Evolutionary conservation across 2,888 invertebrate genomes (phyloP).

Genomic region (Athrips mouffetella): DNA sequence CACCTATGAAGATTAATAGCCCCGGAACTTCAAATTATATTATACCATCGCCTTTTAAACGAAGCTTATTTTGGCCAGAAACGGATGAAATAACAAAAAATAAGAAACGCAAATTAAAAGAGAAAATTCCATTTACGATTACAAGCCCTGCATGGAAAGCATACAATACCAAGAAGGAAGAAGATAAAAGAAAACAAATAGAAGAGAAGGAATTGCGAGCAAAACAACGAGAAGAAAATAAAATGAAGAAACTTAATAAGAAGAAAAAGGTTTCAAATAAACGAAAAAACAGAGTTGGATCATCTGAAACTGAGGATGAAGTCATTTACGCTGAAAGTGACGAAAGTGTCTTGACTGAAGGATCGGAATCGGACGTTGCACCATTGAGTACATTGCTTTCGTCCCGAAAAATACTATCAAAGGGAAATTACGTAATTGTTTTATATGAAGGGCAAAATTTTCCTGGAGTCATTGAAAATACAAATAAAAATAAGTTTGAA

Average conservation of each 20-base stretch:
- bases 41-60: conserved; percentile 8
- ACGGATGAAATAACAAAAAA: conserved; percentile 5
- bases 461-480: conserved; percentile 13
- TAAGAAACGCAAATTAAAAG: conserved; percentile 6
- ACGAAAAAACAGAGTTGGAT: not conserved
- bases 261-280: not conserved
- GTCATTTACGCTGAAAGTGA: conserved; percentile 16
- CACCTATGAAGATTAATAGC: too few relatives aligned
- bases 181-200: conserved; percentile 9
- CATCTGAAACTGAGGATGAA: conserved; percentile 10
- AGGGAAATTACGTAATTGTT: conserved; percentile 10
- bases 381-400: conserved; percentile 1
- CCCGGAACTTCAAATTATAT: too few relatives aligned
- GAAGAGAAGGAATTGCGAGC: conserved; percentile 10
- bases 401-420: not conserved
- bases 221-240: conserved; percentile 7
- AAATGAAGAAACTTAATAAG: not conserved
- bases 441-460: conserved; percentile 19
- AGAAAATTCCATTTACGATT: conserved; percentile 6
- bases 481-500: conserved; percentile 5
- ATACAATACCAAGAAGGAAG: conserved; percentile 5
- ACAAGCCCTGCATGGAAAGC: conserved; percentile 10
- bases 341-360: conserved; percentile 3
- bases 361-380: conserved; percentile 9
- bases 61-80: conserved; percentile 9